A percentile compares a stretch with the other conserved stretches of the same genome.
phyloP scores from a whole-genome alignment of 2,113 vertebrate genomes.

The Eolophus roseicapilla region DNA sequence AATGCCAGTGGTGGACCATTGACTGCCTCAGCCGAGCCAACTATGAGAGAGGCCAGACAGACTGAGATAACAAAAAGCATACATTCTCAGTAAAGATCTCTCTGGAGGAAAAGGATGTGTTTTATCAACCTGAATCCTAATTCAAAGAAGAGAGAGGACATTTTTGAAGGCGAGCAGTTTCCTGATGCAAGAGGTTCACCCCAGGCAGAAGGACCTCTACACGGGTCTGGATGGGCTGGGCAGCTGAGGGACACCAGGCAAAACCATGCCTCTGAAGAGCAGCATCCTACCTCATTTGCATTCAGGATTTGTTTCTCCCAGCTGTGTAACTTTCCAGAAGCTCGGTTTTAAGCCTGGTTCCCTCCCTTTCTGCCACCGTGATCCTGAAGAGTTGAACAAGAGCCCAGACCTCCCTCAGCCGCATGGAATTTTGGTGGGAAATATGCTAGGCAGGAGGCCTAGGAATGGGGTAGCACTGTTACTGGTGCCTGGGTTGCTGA shows the following conservation, averaged over 20 bases:
- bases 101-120: background rate
- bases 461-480: background rate
- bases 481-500: background rate
- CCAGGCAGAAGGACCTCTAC: background rate
- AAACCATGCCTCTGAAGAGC: background rate
- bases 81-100: background rate
- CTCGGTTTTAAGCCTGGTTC: background rate
- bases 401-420: background rate
- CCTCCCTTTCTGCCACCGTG: background rate
- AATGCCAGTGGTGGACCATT: background rate
- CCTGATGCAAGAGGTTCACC: accelerated
- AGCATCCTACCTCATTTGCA: accelerated
- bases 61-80: background rate
- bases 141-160: background rate
- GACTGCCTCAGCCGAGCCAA: background rate
- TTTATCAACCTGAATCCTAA: background rate
- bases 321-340: background rate
- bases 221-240: background rate
- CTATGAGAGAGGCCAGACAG: background rate
- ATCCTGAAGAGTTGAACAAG: background rate
- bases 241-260: background rate
- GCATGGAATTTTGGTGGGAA: accelerated
- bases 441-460: background rate
- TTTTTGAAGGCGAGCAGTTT: background rate
- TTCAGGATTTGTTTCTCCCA: background rate